phyloP scores from a whole-genome alignment of 2,113 vertebrate genomes.

The Columba janthina region DNA sequence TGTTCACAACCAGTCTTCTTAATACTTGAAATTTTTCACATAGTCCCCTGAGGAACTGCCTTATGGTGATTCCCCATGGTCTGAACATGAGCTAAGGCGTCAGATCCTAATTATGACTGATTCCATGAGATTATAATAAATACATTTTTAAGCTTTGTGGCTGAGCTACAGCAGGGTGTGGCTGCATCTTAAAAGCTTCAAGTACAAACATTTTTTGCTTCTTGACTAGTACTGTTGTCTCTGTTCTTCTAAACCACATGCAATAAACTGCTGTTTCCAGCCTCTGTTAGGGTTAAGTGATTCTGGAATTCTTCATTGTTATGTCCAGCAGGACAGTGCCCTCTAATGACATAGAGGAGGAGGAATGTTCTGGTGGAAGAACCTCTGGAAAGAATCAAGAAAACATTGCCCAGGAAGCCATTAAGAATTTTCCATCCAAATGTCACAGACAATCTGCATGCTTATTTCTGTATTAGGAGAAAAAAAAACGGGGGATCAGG shows the following conservation, averaged over 20 bases:
- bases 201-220: background rate
- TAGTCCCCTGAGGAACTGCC: background rate
- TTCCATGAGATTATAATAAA: background rate
- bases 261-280: background rate
- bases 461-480: background rate
- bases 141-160: background rate
- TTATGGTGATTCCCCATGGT: fast-evolving
- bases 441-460: background rate
- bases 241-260: background rate
- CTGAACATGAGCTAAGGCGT: background rate
- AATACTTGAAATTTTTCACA: background rate
- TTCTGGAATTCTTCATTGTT: background rate
- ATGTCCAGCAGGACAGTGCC: background rate
- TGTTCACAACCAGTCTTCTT: background rate
- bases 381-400: background rate
- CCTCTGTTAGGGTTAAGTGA: background rate
- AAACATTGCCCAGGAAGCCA: fast-evolving
- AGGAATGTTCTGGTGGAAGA: background rate
- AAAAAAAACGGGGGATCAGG: background rate
- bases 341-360: background rate
- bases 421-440: background rate
- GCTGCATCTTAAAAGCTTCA: background rate
- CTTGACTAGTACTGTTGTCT: background rate
- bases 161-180: background rate
- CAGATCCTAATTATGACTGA: background rate